Conservation (phyloP, 2,888 invertebrate genomes). For the Zaprionus lineosus region DNA sequence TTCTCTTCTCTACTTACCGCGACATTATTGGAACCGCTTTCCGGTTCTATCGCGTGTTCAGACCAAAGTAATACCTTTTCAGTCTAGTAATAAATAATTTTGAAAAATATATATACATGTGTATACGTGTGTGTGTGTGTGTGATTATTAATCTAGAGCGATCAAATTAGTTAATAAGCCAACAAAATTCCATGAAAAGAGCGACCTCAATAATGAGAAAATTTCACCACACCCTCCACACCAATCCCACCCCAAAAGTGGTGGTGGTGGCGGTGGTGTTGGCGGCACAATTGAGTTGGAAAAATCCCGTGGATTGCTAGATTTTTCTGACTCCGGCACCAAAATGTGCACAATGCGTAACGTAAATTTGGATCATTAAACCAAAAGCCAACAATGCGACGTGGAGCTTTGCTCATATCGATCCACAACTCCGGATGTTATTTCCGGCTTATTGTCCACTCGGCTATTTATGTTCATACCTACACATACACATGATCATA, state of each 20-base stretch:
- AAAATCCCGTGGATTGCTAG: conserved; percentile 53
- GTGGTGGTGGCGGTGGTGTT: neutral
- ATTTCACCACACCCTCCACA: conserved; percentile 37
- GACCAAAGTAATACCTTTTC: conserved; percentile 10
- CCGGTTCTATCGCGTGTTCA: conserved; percentile 47
- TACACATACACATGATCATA: conserved; percentile 61
- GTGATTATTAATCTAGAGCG: conserved; percentile 35
- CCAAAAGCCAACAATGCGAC: conserved; percentile 63
- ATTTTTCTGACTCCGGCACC: conserved; percentile 47
- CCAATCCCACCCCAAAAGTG: neutral
- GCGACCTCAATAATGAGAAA: conserved; percentile 65
- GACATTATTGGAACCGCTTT: conserved; percentile 48
- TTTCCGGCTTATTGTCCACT: conserved; percentile 80
- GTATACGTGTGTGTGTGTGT: conserved; percentile 2
- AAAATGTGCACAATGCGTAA: conserved; percentile 78
- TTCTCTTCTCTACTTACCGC: conserved; percentile 21
- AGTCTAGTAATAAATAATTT: neutral
- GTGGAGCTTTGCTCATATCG: conserved; percentile 71
- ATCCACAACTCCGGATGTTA: conserved; percentile 79
- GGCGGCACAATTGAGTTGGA: conserved; percentile 9
- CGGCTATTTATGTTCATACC: conserved; percentile 58
- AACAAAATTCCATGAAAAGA: conserved; percentile 40
- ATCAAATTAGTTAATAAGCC: conserved; percentile 60
- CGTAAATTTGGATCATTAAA: conserved; percentile 78
- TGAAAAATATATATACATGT: neutral